These are phyloP conservation scores for Cephalopachus bancanus DNA, from an alignment of 2,797 vertebrate genomes.

Conservation along the genomic window DNA sequence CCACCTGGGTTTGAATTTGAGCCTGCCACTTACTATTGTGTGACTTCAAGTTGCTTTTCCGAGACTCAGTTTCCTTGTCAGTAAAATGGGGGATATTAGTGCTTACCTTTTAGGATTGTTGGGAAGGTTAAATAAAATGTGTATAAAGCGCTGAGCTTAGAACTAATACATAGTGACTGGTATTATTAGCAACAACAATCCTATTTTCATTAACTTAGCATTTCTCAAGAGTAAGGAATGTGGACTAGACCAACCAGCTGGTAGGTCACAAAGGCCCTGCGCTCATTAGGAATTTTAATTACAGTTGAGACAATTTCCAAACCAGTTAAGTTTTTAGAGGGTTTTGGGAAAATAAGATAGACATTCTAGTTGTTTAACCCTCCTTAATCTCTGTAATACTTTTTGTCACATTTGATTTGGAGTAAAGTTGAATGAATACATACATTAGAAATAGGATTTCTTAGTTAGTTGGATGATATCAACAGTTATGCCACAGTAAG, in stretches of 20 bases:
- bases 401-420: conserved; percentile 55
- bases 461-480: conserved; percentile 30
- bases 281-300: conserved; percentile 74
- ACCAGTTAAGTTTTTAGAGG: conserved; percentile 6
- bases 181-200: conserved; percentile 44
- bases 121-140: conserved; percentile 49
- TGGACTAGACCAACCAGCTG: conserved; percentile 28
- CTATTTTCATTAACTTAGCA: conserved; percentile 70
- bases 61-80: background rate
- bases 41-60: background rate
- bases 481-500: conserved; percentile 3
- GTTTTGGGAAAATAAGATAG: conserved; percentile 7
- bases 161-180: conserved; percentile 15
- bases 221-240: conserved; percentile 69
- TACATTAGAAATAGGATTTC: conserved; percentile 66
- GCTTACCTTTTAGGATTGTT: conserved; percentile 21
- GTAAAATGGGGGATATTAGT: background rate
- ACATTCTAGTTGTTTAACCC: background rate
- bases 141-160: background rate
- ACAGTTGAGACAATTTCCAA: conserved; percentile 47
- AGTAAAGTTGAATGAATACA: conserved; percentile 40
- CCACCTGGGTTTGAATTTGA: conserved; percentile 9
- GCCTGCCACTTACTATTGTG: background rate
- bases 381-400: conserved; percentile 37
- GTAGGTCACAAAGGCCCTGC: conserved; percentile 48